phyloP scores from a whole-genome alignment of 1,140 invertebrate genomes.

The Ladona fulva region DNA sequence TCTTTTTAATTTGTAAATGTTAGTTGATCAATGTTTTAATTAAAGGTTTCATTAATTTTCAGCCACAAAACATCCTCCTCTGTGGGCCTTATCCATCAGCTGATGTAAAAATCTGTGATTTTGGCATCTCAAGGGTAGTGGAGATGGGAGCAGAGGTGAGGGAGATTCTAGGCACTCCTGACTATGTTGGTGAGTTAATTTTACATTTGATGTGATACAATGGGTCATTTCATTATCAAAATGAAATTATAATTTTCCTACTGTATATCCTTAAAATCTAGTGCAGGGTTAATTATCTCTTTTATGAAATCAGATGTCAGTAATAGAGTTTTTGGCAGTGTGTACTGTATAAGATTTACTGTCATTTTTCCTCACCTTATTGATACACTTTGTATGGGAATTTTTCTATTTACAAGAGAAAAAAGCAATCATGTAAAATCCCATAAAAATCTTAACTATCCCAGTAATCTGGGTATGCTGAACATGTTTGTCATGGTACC shows the following conservation, averaged over 20 bases:
- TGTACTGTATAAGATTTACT: too few species aligned
- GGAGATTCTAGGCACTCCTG: constrained; percentile 71
- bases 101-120: constrained; percentile 66
- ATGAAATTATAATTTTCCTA: neutral
- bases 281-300: too few species aligned
- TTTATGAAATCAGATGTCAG: too few species aligned
- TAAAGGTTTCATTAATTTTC: constrained; percentile 28
- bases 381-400: too few species aligned
- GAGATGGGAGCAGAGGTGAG: constrained; percentile 57
- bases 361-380: too few species aligned
- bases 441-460: too few species aligned
- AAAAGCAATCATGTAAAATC: too few species aligned
- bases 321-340: too few species aligned
- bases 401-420: too few species aligned
- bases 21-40: constrained; percentile 5
- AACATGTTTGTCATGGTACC: too few species aligned
- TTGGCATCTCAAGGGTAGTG: constrained; percentile 62
- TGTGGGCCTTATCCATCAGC: constrained; percentile 59
- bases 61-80: constrained; percentile 68
- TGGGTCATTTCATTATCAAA: neutral
- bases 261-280: neutral
- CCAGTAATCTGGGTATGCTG: too few species aligned
- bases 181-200: constrained; percentile 61
- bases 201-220: neutral
- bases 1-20: too few species aligned